Percentiles rank a stretch among this genome's conserved stretches.
phyloP scores from a whole-genome alignment of 1,140 invertebrate species.

The Aphelinus certus region DNA sequence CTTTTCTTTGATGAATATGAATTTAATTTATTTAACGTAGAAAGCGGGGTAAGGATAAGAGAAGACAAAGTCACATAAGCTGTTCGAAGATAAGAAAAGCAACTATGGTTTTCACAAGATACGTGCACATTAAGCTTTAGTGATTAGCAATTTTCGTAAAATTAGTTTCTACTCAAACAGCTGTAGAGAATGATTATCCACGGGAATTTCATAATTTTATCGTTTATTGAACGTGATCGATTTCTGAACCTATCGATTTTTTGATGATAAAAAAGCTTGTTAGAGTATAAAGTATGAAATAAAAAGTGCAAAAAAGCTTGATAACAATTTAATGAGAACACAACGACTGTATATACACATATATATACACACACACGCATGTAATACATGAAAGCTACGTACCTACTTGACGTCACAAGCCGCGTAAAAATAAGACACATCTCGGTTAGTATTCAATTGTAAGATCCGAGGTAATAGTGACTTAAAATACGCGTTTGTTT shows the following conservation, averaged over 20 bases:
- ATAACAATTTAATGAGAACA: neutral
- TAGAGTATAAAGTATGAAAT: too few relatives aligned
- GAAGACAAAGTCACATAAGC: neutral
- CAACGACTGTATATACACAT: slow-evolving; percentile 4
- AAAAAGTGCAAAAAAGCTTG: too few relatives aligned
- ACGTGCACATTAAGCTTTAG: neutral
- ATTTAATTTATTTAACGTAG: too few relatives aligned
- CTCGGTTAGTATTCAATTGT: slow-evolving; percentile 63
- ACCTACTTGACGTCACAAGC: slow-evolving; percentile 68
- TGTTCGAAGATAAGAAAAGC: neutral
- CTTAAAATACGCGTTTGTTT: slow-evolving; percentile 51
- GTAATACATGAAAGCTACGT: slow-evolving; percentile 55
- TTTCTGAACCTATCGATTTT: too few relatives aligned
- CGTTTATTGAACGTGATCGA: too few relatives aligned
- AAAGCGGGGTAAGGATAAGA: neutral
- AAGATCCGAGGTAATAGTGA: slow-evolving; percentile 53
- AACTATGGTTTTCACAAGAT: neutral
- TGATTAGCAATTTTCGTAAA: too few relatives aligned
- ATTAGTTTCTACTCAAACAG: too few relatives aligned
- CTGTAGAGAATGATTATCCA: too few relatives aligned
- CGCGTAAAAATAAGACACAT: slow-evolving; percentile 67
- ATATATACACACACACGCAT: slow-evolving; percentile 25
- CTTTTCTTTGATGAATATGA: neutral
- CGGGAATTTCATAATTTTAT: too few relatives aligned
- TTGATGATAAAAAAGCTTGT: too few relatives aligned